Evolutionary conservation across 1,140 invertebrate genomes (phyloP), one percentile per base, ranked within the genome.

Genomic region (Thaumatotibia leucotreta): DNA sequence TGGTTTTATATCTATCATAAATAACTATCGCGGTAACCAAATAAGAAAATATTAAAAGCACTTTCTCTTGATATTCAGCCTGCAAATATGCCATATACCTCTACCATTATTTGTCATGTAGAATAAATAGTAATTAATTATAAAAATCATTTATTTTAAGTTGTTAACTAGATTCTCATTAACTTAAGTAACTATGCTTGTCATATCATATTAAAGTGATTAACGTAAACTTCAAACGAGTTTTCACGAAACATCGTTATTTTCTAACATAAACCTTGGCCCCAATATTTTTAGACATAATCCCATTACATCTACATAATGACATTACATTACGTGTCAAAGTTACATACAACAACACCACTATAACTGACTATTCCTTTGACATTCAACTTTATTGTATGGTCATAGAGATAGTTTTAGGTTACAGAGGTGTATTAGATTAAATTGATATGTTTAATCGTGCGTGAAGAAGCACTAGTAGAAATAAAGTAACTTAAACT

Each of bases 201-300:
- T 33, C 10, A 33, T 33, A 11, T 33, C 10, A 33, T 39, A 39
- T 39, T 14, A 39, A 17, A 39, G 11, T 14, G n/a, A 39, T 11
- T 39, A 39, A 39, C 11, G 11, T 11, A n/a, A 35, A n/a, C 11
- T 4, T 4, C 32, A 9, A 33, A 4, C 9, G 5, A 5, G 17
- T 45, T 45, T 20, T 17, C 39, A 45, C 35, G 8, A 45, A 58
- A 27, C 52, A 10, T 52, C 24, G 14, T 23, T 8, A 58, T 58
- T 27, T 27, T 58, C 24, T 27, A 10, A 24, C 52, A 27, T 31
- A 58, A 58, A 58, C 52, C 52, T 58, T 58, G 52, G 11, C 52
- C 52, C 14, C 52, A n/a, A 58, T 58, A 58, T 58, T 58, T 58
- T 58, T 58, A 8, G n/a, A 58, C 52, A 58, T 58, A 58, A 58